Base-by-base conservation (phyloP, 2,888 invertebrate species). In the Plagiodera versicolora region DNA sequence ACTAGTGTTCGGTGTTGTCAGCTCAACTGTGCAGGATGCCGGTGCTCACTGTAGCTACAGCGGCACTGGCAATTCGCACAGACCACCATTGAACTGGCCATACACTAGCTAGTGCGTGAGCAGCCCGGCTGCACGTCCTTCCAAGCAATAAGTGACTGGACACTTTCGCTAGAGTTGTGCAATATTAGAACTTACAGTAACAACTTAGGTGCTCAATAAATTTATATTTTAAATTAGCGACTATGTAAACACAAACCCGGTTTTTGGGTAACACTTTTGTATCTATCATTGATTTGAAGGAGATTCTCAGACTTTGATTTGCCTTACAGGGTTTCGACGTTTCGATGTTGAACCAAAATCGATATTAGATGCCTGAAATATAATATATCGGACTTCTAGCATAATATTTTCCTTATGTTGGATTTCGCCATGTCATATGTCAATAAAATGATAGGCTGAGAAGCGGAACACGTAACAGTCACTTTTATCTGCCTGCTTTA, bases 1-100 rank as follows among this genome's bases (percentile, higher is more conserved):
- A 86, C 86, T 89, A 88, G 86, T 81, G 79, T 78, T 78, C 77
- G 61, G 70, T 65, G 67, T 69, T 69, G 68, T 60, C 73, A 63
- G 72, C 67, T 64, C 71, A 68, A 63, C 69, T 74, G 70, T 72
- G 72, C 65, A 68, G 70, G 66, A 66, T 71, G 70, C 72, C 72
- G 58, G 72, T 73, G 72, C 67, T 73, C 58, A 69, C 72, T 60
- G 69, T 72, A 35, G 71, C 69, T 44, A 70, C 72, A 60, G 71
- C 72, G 47, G 67, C 72, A 57, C 71, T 72, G 65, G 72, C 70
- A 60, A 66, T 71, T 63, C 71, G 70, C 69, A 71, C 74, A 67
- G 71, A 70, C 66, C 70, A 68, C 68, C 67, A 63, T 64, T 71
- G 69, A 72, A 63, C 68, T 67, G 65, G 63, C 67, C 60, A 67